Evolutionary conservation across 1,140 invertebrate genomes (phyloP), one percentile per base, ranked within the genome.

Genomic region (Bombus difficillimus): DNA sequence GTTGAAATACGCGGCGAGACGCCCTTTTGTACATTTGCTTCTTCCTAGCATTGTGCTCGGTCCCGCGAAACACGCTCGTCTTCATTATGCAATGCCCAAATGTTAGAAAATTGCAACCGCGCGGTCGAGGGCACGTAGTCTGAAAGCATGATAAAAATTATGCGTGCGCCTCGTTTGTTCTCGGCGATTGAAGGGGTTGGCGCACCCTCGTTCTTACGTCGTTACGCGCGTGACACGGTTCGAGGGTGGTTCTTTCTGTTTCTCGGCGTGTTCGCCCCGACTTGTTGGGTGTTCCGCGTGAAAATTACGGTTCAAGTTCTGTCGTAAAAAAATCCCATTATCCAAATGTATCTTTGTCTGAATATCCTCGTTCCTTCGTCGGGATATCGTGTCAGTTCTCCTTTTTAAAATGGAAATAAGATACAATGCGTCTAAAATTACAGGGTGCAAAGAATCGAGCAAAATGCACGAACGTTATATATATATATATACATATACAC

Each of bases 81-180:
- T 87, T 85, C 86, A 83, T 89, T 87, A 89, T 34, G 69, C 81
- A 59, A 75, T 84, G 81, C 62, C 74, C 88, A 59, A 89, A 89
- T 82, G 86, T 90, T 90, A 85, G 88, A 90, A 90, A 87, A 90
- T 89, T 89, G 71, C 75, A 28, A 59, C 28, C 66, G 59, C 77
- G 37, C 34, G 34, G 64, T 32, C 64, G 76, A 62, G 57, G 84
- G 32, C 37, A 43, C 22, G 47, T 8, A 34, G 85, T 59, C 66
- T 78, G 88, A 86, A 80, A 89, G 84, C 84, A 62, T 53, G 68
- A 34, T 53, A 76, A 83, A 84, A 86, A 89, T 89, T 86, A 86
- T 74, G 71, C 88, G 76, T 84, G 75, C 64, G 34, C 43, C 76
- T 64, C 84, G 84, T 86, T 86, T 86, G 72, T 83, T 71, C 80